Conservation (phyloP, 2,797 vertebrate genomes). For the Vespertilio murinus region DNA sequence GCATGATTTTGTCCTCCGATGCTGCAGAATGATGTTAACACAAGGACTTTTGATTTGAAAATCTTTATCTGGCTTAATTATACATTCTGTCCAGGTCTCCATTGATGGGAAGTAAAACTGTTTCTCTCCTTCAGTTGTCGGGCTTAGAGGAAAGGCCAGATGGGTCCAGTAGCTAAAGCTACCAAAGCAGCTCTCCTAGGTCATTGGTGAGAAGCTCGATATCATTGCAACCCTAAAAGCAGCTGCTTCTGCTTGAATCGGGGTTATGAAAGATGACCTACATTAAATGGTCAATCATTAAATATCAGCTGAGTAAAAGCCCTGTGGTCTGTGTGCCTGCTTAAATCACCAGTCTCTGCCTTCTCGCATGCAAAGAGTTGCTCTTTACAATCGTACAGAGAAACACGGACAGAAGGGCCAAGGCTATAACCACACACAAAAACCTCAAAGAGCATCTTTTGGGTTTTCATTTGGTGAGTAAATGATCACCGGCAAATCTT, state of each 20-base stretch:
- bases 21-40: slow-evolving; percentile 54
- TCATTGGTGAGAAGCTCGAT: slow-evolving; percentile 79
- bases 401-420: slow-evolving; percentile 65
- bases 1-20: slow-evolving; percentile 63
- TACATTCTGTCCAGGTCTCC: slow-evolving; percentile 73
- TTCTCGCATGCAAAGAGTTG: slow-evolving; percentile 66
- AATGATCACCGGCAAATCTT: slow-evolving; percentile 44
- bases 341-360: slow-evolving; percentile 75
- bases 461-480: slow-evolving; percentile 56
- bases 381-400: slow-evolving; percentile 66
- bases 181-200: slow-evolving; percentile 69
- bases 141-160: slow-evolving; percentile 78
- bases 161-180: slow-evolving; percentile 69
- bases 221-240: slow-evolving; percentile 76
- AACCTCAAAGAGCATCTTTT: slow-evolving; percentile 59
- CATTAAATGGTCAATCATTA: slow-evolving; percentile 84
- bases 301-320: slow-evolving; percentile 80
- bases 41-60: slow-evolving; percentile 74
- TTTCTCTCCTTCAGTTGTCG: slow-evolving; percentile 72
- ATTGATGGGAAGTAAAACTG: slow-evolving; percentile 73
- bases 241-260: slow-evolving; percentile 82
- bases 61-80: slow-evolving; percentile 77
- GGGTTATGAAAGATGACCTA: slow-evolving; percentile 82
- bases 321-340: slow-evolving; percentile 58
- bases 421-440: slow-evolving; percentile 49